Base-by-base conservation (phyloP, 2,797 vertebrate species). In the Gouania willdenowi region DNA sequence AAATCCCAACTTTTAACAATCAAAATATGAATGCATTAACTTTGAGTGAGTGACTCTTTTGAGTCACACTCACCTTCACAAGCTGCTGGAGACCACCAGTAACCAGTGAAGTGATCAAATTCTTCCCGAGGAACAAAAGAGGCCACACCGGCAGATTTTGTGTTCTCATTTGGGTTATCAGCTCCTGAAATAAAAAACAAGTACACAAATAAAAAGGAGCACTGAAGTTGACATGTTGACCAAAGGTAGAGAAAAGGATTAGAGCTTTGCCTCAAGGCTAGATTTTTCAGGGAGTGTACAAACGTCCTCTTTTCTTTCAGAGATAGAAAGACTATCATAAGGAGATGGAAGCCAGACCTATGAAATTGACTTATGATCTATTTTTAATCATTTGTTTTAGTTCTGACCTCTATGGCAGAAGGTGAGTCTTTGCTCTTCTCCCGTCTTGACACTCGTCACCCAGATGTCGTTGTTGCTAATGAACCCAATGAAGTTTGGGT, bases 51-150 rank as follows among this genome's bases (percentile, higher is more conserved):
- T n/a, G n/a, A n/a, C n/a, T n/a, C n/a, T n/a, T n/a, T n/a, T n/a
- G n/a, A n/a, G n/a, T n/a, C n/a, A n/a, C n/a, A 18, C 23, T 71
- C 28, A 83, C 81, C 76, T 50, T 71, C 30, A 22, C 4, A 6
- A 35, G 76, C 68, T 16, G 90, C 88, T 1, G 90, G 88, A 8
- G 92, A 94, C 94, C 95, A 98, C 95, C 95, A 98, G 74, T 98
- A 97, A 24, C 93, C 95, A 0, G 93, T 97, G 79, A 97, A 98
- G 5, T 95, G 91, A 66, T 98, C 94, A 50, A 98, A 98, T 71
- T 98, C 95, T 48, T 98, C 95, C 85, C 98, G 95, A 49, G 94
- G 98, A 76, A 98, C 95, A 42, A 98, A 98, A 3, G 95, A 96
- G 51, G 95, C 95, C 0, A 98, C 77, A 0, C 95, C 95, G 0